phyloP scores from a whole-genome alignment of 2,888 invertebrate genomes.

The Hydraecia micacea region DNA sequence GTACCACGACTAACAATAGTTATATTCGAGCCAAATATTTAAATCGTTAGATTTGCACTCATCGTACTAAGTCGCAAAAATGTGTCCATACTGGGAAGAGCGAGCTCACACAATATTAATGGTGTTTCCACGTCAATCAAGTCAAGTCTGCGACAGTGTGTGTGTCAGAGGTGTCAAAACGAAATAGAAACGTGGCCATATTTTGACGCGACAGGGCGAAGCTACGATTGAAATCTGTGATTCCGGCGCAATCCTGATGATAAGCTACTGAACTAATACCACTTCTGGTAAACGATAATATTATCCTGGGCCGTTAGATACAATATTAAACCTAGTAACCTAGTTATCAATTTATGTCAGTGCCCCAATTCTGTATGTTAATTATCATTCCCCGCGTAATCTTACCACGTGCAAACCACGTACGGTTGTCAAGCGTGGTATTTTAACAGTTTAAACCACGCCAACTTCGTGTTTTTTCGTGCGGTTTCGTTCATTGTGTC shows the following conservation, averaged over 20 bases:
- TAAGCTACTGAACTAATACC: background rate
- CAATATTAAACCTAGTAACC: background rate
- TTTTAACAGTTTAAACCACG: background rate
- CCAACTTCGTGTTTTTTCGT: background rate
- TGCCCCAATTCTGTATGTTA: background rate
- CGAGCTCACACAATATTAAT: background rate
- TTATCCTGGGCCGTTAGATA: background rate
- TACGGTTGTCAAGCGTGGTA: background rate
- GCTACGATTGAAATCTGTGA: background rate
- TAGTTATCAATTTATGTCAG: background rate
- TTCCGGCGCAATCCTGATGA: background rate
- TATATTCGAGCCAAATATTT: background rate
- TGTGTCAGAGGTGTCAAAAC: background rate
- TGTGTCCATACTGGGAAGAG: background rate
- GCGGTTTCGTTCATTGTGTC: background rate
- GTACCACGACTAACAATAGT: background rate
- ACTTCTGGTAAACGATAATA: background rate
- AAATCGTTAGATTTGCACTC: background rate
- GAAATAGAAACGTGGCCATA: background rate
- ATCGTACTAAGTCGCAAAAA: background rate
- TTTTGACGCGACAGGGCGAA: background rate
- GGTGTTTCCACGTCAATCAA: background rate
- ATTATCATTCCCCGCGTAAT: background rate
- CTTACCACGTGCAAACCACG: background rate
- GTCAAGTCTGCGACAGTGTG: background rate